phyloP scores from a whole-genome alignment of 2,113 vertebrate genomes.

The Polypterus senegalus region DNA sequence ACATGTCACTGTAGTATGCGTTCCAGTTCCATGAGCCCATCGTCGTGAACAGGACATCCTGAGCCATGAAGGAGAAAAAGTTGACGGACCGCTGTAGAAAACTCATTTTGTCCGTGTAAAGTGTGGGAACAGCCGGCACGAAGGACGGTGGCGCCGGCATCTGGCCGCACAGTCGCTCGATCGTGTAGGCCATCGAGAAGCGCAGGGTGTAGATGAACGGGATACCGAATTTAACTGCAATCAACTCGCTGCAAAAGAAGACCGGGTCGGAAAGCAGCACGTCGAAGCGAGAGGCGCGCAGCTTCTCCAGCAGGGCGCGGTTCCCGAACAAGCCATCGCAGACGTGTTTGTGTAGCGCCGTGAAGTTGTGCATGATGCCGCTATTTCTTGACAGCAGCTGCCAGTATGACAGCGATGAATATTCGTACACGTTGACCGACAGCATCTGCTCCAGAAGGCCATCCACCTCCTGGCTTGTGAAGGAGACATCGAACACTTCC shows the following conservation, averaged over 20 bases:
- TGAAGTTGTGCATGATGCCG: slow-evolving; percentile 12
- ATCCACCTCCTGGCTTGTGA: slow-evolving; percentile 10
- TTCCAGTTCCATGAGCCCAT: slow-evolving; percentile 47
- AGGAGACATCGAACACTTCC: slow-evolving; percentile 18
- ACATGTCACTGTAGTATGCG: slow-evolving; percentile 40
- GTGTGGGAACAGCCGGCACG: slow-evolving; percentile 37
- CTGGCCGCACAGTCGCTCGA: slow-evolving; percentile 51
- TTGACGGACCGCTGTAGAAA: slow-evolving; percentile 52
- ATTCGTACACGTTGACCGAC: slow-evolving; percentile 21
- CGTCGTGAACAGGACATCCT: slow-evolving; percentile 44
- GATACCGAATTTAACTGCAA: slow-evolving; percentile 40
- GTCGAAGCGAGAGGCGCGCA: slow-evolving; percentile 33
- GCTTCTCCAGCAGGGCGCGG: slow-evolving; percentile 37
- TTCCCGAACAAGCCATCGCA: slow-evolving; percentile 38
- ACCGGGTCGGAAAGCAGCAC: slow-evolving; percentile 44
- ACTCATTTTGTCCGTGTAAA: slow-evolving; percentile 48
- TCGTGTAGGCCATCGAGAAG: slow-evolving; percentile 45
- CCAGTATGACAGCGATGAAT: slow-evolving; percentile 17
- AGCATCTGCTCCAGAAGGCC: slow-evolving; percentile 17
- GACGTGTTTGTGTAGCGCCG: slow-evolving; percentile 29
- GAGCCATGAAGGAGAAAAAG: slow-evolving; percentile 38
- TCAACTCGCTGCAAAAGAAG: slow-evolving; percentile 42
- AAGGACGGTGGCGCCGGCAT: slow-evolving; percentile 47
- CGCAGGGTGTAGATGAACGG: slow-evolving; percentile 29
- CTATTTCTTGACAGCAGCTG: slow-evolving; percentile 14